Evolutionary conservation across 2,113 vertebrate species (phyloP), one percentile per base, ranked within the genome.

Genomic region (Mesocricetus auratus): DNA sequence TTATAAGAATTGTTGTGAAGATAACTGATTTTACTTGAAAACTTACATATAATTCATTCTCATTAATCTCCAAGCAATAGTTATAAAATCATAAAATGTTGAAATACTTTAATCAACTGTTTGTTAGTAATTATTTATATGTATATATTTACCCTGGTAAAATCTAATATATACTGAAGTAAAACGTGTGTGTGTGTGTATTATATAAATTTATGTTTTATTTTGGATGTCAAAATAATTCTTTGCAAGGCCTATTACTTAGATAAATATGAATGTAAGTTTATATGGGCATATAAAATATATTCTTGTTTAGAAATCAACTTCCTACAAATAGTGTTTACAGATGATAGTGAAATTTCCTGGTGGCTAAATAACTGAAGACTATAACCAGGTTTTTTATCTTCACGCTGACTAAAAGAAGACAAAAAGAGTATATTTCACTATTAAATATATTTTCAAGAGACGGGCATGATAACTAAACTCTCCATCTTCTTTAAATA

Each of bases 371-470:
- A 60, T 83, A 83, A 39, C 13, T n/a, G 39, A 69, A 78, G 26
- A 19, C 33, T 74, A 19, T 79, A 78, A 79, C 79, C 71, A 50
- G 1, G 29, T 94, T 96, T 94, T 73, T 93, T 87, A 60, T 74
- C 89, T 96, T 85, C 12, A 86, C 12, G 68, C 8, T 91, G 42
- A 7, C 53, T 89, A 62, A 11, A 39, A 79, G 86, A 60, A 33
- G 79, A 92, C 29, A 58, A 19, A 36, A 0, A 66, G 36, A 42
- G 29, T 82, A 66, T 58, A 60, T 89, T 91, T 90, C 77, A 75
- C 33, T 64, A 45, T 90, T 87, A 88, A 29, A 93, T 26, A 64
- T 64, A 66, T 81, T 94, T 90, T 79, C 39, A 86, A 85, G 82
- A 85, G 9, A 3, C 19, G 53, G 29, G 68, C 83, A 75, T 75